A percentile compares a stretch with the other conserved stretches of the same genome.
phyloP scores from a whole-genome alignment of 2,113 vertebrate genomes.

The Uria lomvia region DNA sequence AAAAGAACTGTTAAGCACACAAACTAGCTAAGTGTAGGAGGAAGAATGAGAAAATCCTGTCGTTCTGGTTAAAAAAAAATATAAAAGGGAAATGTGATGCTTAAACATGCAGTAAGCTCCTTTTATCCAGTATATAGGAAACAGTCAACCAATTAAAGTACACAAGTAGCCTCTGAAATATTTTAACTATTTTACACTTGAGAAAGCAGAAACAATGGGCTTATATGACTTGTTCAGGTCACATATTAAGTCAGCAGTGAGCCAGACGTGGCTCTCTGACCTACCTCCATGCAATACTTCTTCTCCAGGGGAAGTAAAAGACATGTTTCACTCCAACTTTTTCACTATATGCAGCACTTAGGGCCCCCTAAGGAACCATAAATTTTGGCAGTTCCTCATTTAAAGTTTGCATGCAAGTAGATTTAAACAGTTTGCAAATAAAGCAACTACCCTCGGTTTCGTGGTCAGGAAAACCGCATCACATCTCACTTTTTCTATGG shows the following conservation, averaged over 20 bases:
- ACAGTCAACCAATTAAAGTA: not conserved
- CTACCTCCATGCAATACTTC: not conserved
- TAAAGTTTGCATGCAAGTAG: not conserved
- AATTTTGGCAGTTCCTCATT: not conserved
- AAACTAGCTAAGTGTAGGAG: not conserved
- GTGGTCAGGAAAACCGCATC: not conserved
- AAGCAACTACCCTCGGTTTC: not conserved
- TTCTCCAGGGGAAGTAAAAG: slow-evolving; percentile 3
- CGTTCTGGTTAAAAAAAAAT: not conserved
- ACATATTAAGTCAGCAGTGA: slow-evolving; percentile 17
- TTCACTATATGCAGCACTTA: not conserved
- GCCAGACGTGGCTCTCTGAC: not conserved
- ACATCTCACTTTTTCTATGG: not conserved
- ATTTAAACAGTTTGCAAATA: slow-evolving; percentile 1
- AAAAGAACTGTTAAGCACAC: not conserved
- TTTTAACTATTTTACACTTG: slow-evolving; percentile 39
- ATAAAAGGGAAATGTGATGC: not conserved
- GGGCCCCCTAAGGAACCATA: not conserved
- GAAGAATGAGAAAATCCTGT: not conserved
- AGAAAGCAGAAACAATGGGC: slow-evolving; percentile 47
- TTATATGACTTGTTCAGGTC: slow-evolving; percentile 14
- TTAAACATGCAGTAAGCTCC: not conserved
- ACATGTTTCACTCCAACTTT: slow-evolving; percentile 1
- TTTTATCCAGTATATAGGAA: slow-evolving; percentile 18
- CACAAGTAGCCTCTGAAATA: not conserved